Evolutionary conservation across 2,888 invertebrate genomes (phyloP), one percentile per base, ranked within the genome.

Genomic region (Serripes groenlandicus): DNA sequence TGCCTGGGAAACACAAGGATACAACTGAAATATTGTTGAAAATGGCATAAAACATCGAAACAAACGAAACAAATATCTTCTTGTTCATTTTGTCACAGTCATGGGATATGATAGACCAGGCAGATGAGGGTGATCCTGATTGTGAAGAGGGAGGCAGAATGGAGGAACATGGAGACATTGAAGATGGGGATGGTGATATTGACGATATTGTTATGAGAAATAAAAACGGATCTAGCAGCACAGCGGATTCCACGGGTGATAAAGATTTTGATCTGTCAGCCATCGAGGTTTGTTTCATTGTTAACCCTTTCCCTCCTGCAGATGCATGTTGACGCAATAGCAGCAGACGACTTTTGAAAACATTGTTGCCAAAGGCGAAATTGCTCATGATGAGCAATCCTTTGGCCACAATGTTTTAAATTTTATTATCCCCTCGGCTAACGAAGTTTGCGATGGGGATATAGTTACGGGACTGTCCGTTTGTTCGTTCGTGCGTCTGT

Each of bases 231-330:
- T 32, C 68, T 7, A 37, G 49, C 30, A 73, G 66, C 18, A 35
- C 30, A 30, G 49, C 42, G 30, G 49, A 70, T 18, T 64, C 37
- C 58, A 37, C 56, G 18, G 64, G 77, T 62, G 80, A 64, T 28
- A 81, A 77, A 52, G 82, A 78, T n/a, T 37, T 85, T 23, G 75
- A 85, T 60, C 56, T 85, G 3, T 80, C 80, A 30, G 82, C 70
- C 28, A 70, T 85, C 23, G 77, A 77, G 75, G 83, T 86, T 64
- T 66, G 66, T 66, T 62, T 9, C 42, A 15, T 42, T n/a, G n/a
- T n/a, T n/a, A n/a, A n/a, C n/a, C n/a, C n/a, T n/a, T n/a, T n/a
- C n/a, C n/a, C n/a, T n/a, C n/a, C n/a, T n/a, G n/a, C n/a, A n/a
- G n/a, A n/a, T n/a, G n/a, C n/a, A n/a, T n/a, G n/a, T n/a, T n/a